phyloP scores from a whole-genome alignment of 2,888 invertebrate genomes.

The Pyrrhia umbra region DNA sequence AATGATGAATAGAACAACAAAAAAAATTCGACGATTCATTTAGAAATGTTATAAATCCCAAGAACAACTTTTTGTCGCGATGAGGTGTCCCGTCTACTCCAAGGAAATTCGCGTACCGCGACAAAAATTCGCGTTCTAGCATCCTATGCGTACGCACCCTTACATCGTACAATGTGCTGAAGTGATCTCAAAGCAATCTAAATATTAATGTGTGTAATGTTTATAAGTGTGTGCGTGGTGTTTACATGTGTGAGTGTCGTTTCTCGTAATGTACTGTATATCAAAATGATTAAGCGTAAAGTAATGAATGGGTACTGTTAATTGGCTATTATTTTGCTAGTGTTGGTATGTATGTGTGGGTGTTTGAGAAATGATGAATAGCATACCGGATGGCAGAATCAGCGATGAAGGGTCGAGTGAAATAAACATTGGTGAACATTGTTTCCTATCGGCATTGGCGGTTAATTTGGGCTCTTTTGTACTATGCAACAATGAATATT shows the following conservation, averaged over 20 bases:
- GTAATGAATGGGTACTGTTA: background rate
- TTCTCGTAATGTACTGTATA: background rate
- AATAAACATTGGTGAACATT: background rate
- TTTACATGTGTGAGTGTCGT: background rate
- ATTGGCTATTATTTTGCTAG: background rate
- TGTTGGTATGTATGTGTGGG: background rate
- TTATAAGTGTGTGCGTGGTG: conserved; percentile 6
- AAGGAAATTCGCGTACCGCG: too few species aligned
- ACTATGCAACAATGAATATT: too few species aligned
- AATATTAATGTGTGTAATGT: conserved; percentile 22
- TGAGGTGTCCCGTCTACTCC: too few species aligned
- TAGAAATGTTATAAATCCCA: too few species aligned
- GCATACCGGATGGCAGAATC: conserved; percentile 5
- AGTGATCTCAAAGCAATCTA: conserved; percentile 31
- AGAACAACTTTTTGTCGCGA: too few species aligned
- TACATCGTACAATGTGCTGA: conserved; percentile 1
- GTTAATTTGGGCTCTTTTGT: too few species aligned
- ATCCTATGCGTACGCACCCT: background rate
- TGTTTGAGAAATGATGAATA: conserved; percentile 12
- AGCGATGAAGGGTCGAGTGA: background rate
- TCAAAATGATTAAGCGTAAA: background rate
- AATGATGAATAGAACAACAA: too few species aligned
- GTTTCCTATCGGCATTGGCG: too few species aligned
- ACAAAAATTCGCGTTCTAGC: background rate
- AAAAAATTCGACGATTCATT: too few species aligned